These are phyloP conservation scores for Prionailurus bengalensis DNA, from an alignment of 2,113 vertebrate genomes.

Conservation along the genomic window DNA sequence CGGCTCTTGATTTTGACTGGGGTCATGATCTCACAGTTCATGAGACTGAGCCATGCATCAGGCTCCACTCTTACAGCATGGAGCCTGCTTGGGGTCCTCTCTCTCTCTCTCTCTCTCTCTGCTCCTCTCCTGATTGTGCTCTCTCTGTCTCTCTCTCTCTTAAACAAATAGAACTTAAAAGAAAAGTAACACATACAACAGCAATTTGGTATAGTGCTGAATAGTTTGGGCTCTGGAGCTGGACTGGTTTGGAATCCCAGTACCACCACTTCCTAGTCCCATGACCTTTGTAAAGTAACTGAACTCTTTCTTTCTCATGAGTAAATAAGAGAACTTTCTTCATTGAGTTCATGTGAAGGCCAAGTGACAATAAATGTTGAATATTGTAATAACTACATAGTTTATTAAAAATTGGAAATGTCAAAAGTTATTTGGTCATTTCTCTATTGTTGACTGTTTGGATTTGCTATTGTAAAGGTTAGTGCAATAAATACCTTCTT, in stretches of 20 bases:
- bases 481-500: neutral
- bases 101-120: no score
- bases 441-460: neutral
- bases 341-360: neutral
- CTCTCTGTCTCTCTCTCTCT: no score
- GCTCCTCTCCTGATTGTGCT: no score
- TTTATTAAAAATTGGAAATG: neutral
- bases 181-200: neutral
- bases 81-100: no score
- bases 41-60: no score
- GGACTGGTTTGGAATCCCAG: neutral
- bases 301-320: conserved; percentile 30
- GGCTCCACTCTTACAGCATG: no score
- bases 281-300: neutral
- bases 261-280: neutral
- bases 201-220: neutral
- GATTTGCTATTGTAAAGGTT: neutral
- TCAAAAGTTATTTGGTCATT: neutral
- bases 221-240: neutral
- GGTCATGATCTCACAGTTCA: no score
- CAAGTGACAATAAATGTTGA: neutral
- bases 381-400: neutral
- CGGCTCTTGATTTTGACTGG: no score
- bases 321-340: neutral
- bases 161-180: no score